Evolutionary conservation across 2,888 invertebrate species (phyloP), one percentile per base, ranked within the genome.

Genomic region (Papilio gigon): DNA sequence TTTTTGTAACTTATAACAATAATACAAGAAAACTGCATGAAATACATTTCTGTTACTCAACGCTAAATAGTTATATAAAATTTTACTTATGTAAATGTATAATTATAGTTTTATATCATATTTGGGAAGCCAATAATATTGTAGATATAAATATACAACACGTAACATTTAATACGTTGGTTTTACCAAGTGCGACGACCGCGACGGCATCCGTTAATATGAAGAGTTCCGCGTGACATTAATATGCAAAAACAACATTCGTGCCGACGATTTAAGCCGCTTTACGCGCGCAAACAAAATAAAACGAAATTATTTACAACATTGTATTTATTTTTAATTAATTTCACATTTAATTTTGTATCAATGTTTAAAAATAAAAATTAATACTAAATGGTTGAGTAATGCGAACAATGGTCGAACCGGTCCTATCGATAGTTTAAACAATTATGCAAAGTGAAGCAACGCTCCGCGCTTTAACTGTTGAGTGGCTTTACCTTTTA

Each of bases 241-340:
- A 86, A 87, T 86, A 86, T 87, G 87, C 85, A 86, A 84, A 87
- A 84, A 80, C 76, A 75, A 79, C 80, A 82, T 81, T 82, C 78
- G 79, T 78, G 78, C 75, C 77, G 78, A 78, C 83, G 81, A 84
- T 84, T 82, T 82, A 82, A 50, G 35, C 81, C 78, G 73, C 78
- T 79, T 84, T 85, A 81, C 81, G 77, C 80, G 76, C 53, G 75
- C 75, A 63, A 50, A 50, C 37, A 63, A 50, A 63, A 50, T 30
- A 44, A 62, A 20, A 14, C 8, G n/a, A 30, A 62, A 35, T 44
- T 20, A 9, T 60, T 30, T 56, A 56, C 53, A 56, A 27, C 53
- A 56, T 30, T 56, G n/a, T n/a, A 30, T 27, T 56, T 56, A 30
- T 56, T 17, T 30, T 27, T 56, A 56, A 56, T 56, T 30, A 30